Percentiles rank a stretch among this genome's conserved stretches.
These are phyloP conservation scores for Pygoscelis adeliae DNA, from an alignment of 2,113 vertebrate genomes.

Conservation along the genomic window DNA sequence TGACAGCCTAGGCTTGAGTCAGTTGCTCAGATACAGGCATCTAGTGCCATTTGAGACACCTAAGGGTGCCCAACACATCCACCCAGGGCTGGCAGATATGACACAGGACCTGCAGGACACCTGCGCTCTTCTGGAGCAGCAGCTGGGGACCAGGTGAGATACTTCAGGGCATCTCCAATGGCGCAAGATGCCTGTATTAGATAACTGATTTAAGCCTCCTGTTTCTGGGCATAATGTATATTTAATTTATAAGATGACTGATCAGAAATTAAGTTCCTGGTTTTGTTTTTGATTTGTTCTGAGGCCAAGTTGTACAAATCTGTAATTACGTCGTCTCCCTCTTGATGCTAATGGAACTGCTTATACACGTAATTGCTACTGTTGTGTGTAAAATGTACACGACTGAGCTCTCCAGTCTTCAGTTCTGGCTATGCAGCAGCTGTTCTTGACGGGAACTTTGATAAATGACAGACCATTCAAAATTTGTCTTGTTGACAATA, in stretches of 20 bases:
- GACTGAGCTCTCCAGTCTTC: background rate
- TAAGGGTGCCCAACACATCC: background rate
- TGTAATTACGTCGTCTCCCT: background rate
- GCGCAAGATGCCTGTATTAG: background rate
- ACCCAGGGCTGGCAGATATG: conserved; percentile 56
- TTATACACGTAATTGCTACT: background rate
- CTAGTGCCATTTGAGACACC: conserved; percentile 14
- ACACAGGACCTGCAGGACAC: conserved; percentile 64
- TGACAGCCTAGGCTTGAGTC: conserved; percentile 20
- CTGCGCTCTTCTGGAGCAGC: conserved; percentile 61
- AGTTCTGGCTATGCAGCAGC: background rate
- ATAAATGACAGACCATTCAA: conserved; percentile 2
- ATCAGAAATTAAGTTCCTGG: background rate
- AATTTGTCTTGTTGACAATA: background rate
- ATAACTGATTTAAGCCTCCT: background rate
- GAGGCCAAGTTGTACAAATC: background rate
- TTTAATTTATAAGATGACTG: background rate
- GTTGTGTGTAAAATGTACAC: background rate
- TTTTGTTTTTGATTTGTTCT: conserved; percentile 26
- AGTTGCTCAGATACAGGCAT: background rate
- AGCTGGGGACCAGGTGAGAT: conserved; percentile 65
- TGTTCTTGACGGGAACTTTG: background rate
- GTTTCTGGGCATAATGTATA: background rate
- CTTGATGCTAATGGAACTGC: background rate
- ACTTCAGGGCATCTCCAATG: conserved; percentile 5